These are phyloP conservation scores for Phataginus tricuspis DNA, from an alignment of 2,797 vertebrate genomes.

Conservation along the genomic window DNA sequence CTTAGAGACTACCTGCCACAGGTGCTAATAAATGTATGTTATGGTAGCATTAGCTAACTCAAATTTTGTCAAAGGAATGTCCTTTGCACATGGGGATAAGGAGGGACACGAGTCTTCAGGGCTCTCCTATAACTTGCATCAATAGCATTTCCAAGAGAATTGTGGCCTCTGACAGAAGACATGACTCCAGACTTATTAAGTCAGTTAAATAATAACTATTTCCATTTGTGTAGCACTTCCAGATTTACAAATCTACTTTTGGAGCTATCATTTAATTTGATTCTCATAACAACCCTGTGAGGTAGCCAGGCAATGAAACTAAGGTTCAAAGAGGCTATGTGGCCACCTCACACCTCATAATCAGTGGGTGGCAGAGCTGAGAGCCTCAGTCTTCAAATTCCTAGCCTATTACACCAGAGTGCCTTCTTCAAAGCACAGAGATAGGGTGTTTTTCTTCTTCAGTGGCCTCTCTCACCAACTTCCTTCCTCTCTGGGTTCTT, in stretches of 20 bases:
- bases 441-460: not conserved
- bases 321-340: slow-evolving; percentile 30
- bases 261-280: slow-evolving; percentile 39
- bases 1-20: not conserved
- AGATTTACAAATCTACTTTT: slow-evolving; percentile 35
- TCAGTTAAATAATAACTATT: slow-evolving; percentile 15
- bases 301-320: slow-evolving; percentile 31
- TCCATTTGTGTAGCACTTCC: not conserved
- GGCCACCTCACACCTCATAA: not conserved
- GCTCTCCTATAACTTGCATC: not conserved
- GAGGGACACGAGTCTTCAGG: not conserved
- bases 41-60: not conserved
- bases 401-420: not conserved
- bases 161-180: not conserved
- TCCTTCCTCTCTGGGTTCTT: slow-evolving; percentile 10
- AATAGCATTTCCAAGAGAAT: slow-evolving; percentile 37
- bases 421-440: not conserved
- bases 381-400: slow-evolving; percentile 16
- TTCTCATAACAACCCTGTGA: slow-evolving; percentile 54
- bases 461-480: not conserved
- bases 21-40: not conserved
- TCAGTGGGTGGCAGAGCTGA: not conserved
- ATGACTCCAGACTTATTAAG: not conserved
- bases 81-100: not conserved
- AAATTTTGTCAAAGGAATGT: slow-evolving; percentile 3